These are phyloP conservation scores for Nomada fabriciana DNA, from an alignment of 2,888 invertebrate genomes.

Conservation along the genomic window DNA sequence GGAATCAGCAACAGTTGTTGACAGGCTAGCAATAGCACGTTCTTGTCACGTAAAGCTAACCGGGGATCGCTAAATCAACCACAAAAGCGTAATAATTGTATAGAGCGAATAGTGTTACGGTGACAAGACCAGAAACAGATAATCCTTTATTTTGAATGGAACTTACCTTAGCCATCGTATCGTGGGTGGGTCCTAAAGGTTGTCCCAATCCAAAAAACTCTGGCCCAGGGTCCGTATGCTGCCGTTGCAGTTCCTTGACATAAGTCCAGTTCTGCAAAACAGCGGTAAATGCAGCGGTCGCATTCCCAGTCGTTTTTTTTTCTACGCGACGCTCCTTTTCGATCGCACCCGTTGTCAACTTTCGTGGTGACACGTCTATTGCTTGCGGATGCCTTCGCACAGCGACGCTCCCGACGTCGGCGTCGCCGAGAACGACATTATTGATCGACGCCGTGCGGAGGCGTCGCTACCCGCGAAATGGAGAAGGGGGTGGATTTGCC, in stretches of 20 bases:
- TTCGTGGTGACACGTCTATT: slow-evolving; percentile 64
- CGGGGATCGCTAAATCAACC: neutral
- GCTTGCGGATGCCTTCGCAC: slow-evolving; percentile 62
- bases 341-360: slow-evolving; percentile 49
- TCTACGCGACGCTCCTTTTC: slow-evolving; percentile 49
- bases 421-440: slow-evolving; percentile 69
- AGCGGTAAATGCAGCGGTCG: slow-evolving; percentile 33
- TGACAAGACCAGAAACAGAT: neutral
- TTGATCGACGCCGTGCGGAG: slow-evolving; percentile 70
- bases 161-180: slow-evolving; percentile 68
- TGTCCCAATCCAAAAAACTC: slow-evolving; percentile 43
- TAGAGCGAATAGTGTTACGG: neutral
- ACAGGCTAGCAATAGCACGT: slow-evolving; percentile 27
- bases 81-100: neutral
- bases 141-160: slow-evolving; percentile 29
- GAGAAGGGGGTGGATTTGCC: slow-evolving; percentile 56
- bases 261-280: slow-evolving; percentile 41
- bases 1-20: slow-evolving; percentile 63
- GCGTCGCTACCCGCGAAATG: slow-evolving; percentile 64
- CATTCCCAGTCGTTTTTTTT: slow-evolving; percentile 53
- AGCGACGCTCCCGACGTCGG: slow-evolving; percentile 71
- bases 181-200: slow-evolving; percentile 69
- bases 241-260: slow-evolving; percentile 43
- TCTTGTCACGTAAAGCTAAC: neutral
- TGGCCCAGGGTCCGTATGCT: slow-evolving; percentile 44